Conservation (phyloP, 2,888 invertebrate genomes). For the Deroplatys truncata region DNA sequence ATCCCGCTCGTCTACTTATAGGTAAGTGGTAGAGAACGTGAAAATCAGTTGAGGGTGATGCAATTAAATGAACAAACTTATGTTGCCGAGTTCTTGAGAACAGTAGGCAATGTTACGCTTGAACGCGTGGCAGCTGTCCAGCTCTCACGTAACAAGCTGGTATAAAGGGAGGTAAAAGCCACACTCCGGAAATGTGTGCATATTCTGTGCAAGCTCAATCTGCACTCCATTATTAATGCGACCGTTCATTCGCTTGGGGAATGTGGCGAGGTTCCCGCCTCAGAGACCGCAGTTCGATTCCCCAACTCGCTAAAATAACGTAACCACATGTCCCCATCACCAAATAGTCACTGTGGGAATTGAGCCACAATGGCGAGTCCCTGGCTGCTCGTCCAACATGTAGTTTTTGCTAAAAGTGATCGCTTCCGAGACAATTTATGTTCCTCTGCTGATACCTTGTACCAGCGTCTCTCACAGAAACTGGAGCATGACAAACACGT, state of each 20-base stretch:
- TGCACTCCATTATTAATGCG: background rate
- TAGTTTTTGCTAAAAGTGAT: background rate
- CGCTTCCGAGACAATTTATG: background rate
- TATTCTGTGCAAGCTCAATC: background rate
- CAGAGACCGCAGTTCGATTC: background rate
- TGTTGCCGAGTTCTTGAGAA: no score
- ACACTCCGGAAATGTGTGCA: background rate
- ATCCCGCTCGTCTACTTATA: no score
- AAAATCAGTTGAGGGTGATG: no score
- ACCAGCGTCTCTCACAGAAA: background rate
- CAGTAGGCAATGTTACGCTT: no score
- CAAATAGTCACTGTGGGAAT: background rate
- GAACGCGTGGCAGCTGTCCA: no score
- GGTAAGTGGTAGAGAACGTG: no score
- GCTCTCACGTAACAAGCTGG: background rate
- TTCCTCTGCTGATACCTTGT: background rate
- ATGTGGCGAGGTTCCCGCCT: background rate
- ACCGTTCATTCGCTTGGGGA: background rate
- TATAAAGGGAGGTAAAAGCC: background rate
- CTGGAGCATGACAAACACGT: background rate
- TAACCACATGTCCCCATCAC: background rate
- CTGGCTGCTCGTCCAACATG: background rate
- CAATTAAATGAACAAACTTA: no score
- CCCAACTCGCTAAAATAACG: background rate
- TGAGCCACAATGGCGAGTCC: background rate